A percentile compares a stretch with the other conserved stretches of the same genome.
Evolutionary conservation across 2,888 invertebrate genomes (phyloP).

Genomic region (Eudemis profundana): DNA sequence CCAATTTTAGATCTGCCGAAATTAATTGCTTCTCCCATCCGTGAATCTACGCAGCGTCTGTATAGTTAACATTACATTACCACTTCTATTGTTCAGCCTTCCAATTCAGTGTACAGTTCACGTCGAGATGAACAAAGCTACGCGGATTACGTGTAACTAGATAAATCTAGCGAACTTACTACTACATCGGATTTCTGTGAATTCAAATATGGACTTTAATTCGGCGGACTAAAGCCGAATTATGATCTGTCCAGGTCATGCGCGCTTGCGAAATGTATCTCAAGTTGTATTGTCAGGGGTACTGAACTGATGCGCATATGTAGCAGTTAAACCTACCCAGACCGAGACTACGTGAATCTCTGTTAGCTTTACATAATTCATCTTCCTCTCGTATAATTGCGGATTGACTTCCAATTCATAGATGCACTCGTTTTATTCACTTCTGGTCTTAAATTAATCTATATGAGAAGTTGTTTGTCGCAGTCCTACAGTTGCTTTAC

Average conservation of each 20-base stretch:
- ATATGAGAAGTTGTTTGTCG: slow-evolving; percentile 17
- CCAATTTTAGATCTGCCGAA: too few species aligned
- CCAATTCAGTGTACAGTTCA: not conserved
- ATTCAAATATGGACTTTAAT: not conserved
- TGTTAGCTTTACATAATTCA: slow-evolving; percentile 29
- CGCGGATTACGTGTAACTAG: not conserved
- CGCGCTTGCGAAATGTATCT: slow-evolving; percentile 6
- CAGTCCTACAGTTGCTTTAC: slow-evolving; percentile 8
- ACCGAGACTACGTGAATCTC: slow-evolving; percentile 20
- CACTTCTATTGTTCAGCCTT: not conserved
- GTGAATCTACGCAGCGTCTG: not conserved
- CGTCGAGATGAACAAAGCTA: not conserved
- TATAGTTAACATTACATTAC: not conserved
- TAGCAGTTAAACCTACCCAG: slow-evolving; percentile 16
- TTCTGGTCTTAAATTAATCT: slow-evolving; percentile 15
- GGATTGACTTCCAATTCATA: slow-evolving; percentile 32
- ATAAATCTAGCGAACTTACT: too few species aligned
- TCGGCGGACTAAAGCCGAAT: not conserved
- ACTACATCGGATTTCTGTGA: not conserved
- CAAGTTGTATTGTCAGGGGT: slow-evolving; percentile 8
- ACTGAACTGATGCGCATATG: slow-evolving; percentile 13
- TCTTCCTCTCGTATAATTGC: slow-evolving; percentile 17
- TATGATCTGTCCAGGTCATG: not conserved
- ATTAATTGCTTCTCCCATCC: not conserved
- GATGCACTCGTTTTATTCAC: slow-evolving; percentile 37